Evolutionary conservation across 2,113 vertebrate species (phyloP).

Genomic region (Equus quagga): DNA sequence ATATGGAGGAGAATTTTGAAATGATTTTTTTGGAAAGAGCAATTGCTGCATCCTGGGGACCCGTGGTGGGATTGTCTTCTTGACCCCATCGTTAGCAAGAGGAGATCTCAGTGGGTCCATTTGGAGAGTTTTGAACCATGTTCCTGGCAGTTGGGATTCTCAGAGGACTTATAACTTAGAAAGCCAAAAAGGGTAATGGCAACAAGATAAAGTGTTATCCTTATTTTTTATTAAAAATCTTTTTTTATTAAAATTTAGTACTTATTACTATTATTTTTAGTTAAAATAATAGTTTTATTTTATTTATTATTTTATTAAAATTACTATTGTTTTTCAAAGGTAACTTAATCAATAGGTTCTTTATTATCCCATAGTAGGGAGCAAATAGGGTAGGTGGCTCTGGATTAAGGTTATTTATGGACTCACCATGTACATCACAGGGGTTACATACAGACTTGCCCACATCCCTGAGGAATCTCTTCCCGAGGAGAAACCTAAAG

Average conservation of each 20-base stretch:
- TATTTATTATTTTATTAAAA: not conserved
- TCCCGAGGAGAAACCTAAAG: not conserved
- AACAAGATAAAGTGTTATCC: not conserved
- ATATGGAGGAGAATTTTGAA: not conserved
- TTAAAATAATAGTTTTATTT: not conserved
- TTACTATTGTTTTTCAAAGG: not conserved
- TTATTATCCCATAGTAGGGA: not conserved
- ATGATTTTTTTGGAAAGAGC: slow-evolving; percentile 22
- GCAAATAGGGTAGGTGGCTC: not conserved
- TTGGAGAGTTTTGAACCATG: not conserved
- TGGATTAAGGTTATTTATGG: not conserved
- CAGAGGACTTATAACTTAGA: not conserved
- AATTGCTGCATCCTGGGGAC: not conserved
- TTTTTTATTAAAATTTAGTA: not conserved
- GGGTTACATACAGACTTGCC: not conserved
- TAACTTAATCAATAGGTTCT: not conserved
- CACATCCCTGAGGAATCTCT: not conserved
- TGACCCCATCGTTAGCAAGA: not conserved
- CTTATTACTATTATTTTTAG: not conserved
- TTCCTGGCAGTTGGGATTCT: not conserved
- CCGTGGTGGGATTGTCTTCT: not conserved
- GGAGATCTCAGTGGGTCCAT: not conserved
- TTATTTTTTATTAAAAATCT: not conserved
- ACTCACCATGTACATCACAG: not conserved
- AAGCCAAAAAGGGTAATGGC: not conserved